Evolutionary conservation across 1,140 invertebrate genomes (phyloP).

Genomic region (Macrocentrus cingulum): DNA sequence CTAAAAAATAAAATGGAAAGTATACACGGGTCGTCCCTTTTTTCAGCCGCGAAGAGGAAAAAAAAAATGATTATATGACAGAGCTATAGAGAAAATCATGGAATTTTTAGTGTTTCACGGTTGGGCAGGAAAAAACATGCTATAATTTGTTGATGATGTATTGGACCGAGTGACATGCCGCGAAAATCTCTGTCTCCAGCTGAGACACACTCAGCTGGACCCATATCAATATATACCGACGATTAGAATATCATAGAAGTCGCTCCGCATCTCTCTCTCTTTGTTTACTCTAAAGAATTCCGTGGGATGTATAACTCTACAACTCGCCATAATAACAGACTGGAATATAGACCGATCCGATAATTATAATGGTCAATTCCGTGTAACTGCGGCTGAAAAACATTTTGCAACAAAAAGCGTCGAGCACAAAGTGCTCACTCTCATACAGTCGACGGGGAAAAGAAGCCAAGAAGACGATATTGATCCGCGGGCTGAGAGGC

Average conservation of each 20-base stretch:
- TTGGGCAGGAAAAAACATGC: no score
- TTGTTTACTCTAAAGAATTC: constrained; percentile 12
- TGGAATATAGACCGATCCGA: constrained; percentile 18
- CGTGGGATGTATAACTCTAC: not conserved
- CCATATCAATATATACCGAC: not conserved
- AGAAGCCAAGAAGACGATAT: not conserved
- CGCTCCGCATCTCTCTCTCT: no score
- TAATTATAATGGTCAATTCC: constrained; percentile 22
- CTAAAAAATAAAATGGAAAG: no score
- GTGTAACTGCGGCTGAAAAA: not conserved
- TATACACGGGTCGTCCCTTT: no score
- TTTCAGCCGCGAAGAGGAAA: no score
- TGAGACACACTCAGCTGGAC: not conserved
- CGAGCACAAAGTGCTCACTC: not conserved
- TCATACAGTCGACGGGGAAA: not conserved
- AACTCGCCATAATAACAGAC: constrained; percentile 14
- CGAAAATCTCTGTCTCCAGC: not conserved
- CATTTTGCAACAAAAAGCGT: not conserved
- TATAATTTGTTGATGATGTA: constrained; percentile 4
- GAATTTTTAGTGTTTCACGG: no score
- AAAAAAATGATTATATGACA: no score
- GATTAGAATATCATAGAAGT: no score
- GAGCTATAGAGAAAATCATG: no score
- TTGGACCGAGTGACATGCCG: not conserved
- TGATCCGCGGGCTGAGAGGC: not conserved